Percentiles rank a stretch among this genome's conserved stretches.
These are phyloP conservation scores for Pituophis catenifer DNA, from an alignment of 2,113 vertebrate species.

Conservation along the genomic window DNA sequence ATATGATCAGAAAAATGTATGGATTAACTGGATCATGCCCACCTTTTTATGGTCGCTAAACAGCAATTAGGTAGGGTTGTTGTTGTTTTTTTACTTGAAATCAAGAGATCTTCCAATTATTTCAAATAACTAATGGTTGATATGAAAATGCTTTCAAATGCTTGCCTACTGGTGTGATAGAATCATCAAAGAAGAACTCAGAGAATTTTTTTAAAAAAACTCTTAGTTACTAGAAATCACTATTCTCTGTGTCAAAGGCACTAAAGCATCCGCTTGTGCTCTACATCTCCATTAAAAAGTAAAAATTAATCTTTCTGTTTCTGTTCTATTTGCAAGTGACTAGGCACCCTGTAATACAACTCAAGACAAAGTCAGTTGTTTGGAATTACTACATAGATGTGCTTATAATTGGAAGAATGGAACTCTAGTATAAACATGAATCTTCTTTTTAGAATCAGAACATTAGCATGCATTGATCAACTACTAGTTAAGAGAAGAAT, in stretches of 20 bases:
- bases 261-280: conserved; percentile 80
- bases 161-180: conserved; percentile 48
- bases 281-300: conserved; percentile 60
- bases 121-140: conserved; percentile 45
- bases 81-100: conserved; percentile 41
- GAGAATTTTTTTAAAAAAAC: conserved; percentile 40
- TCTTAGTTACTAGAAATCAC: conserved; percentile 66
- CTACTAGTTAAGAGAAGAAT: conserved; percentile 62
- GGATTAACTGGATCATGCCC: conserved; percentile 36
- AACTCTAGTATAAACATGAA: conserved; percentile 52
- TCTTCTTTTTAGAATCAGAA: conserved; percentile 57
- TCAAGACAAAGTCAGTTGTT: conserved; percentile 63
- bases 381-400: conserved; percentile 54
- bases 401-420: conserved; percentile 59
- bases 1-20: not conserved
- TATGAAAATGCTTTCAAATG: conserved; percentile 43
- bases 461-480: conserved; percentile 69
- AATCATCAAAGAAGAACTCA: conserved; percentile 52
- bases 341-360: conserved; percentile 60
- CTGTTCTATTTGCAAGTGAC: conserved; percentile 67
- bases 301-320: conserved; percentile 52
- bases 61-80: conserved; percentile 39
- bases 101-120: conserved; percentile 39
- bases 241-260: conserved; percentile 71
- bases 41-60: conserved; percentile 67